phyloP scores from a whole-genome alignment of 2,797 vertebrate genomes.

The Pipistrellus pygmaeus region DNA sequence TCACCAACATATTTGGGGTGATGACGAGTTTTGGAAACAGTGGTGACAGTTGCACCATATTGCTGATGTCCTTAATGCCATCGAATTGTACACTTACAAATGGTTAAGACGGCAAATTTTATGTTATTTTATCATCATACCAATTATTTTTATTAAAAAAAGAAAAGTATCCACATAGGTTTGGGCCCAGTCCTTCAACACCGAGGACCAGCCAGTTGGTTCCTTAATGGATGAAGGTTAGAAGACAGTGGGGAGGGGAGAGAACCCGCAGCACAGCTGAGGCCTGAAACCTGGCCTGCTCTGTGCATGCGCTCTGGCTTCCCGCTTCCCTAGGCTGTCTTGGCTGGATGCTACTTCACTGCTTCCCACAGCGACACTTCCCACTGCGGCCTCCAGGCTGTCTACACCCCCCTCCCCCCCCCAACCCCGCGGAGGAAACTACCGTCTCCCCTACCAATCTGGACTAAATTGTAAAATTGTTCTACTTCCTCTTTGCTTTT shows the following conservation, averaged over 20 bases:
- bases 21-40: not conserved
- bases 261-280: not conserved
- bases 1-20: not conserved
- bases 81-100: not conserved
- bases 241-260: not conserved
- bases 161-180: not conserved
- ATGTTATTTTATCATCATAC: not conserved
- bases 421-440: not conserved
- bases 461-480: not conserved
- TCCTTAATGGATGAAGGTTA: not conserved
- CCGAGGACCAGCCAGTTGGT: not conserved
- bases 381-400: not conserved
- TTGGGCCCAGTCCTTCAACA: not conserved
- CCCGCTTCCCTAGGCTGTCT: not conserved
- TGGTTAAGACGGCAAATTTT: not conserved
- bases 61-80: not conserved
- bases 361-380: no score
- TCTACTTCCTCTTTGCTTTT: not conserved
- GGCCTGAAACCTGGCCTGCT: not conserved
- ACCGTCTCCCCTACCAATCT: not conserved
- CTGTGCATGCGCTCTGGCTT: not conserved
- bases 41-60: not conserved
- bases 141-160: not conserved
- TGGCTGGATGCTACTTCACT: not conserved
- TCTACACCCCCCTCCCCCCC: not conserved